Evolutionary conservation across 2,113 vertebrate genomes (phyloP), one percentile per base, ranked within the genome.

Genomic region (Boleophthalmus pectinirostris): DNA sequence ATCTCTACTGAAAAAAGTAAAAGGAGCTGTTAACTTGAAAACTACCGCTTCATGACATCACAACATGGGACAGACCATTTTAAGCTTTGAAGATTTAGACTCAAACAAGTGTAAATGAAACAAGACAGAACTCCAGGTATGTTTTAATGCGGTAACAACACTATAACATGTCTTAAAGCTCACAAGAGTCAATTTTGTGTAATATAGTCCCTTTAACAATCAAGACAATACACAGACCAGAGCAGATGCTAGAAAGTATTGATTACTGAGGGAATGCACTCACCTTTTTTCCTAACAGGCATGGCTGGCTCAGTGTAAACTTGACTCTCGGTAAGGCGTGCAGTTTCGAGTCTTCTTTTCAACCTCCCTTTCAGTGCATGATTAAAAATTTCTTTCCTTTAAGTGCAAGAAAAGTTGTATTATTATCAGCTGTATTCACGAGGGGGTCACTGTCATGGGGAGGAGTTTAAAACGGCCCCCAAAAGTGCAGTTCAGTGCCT

Each of bases 261-360:
- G 0, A 49, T 68, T 45, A 81, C 70, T 7, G 18, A 47, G 49
- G 24, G 33, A 3, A 69, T 49, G 66, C 24, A 81, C 93, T 94
- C 85, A 94, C 93, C 93, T 92, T 87, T 90, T 85, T 88, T 94
- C 68, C 89, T 92, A 73, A 93, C 86, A 79, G 90, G 90, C 92
- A 93, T 93, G 70, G 68, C 69, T 79, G 71, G 80, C 73, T 72
- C 56, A 1, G 29, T 77, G 73, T 77, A 75, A 78, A 75, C 70
- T 25, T 74, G 54, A 74, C 68, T 72, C 58, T 57, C 0, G 1
- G 23, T 69, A 23, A 64, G 66, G 65, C 64, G 73, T 76, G 64
- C 68, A 66, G 68, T 35, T 61, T 35, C 16, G 69, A 54, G 60
- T 58, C 66, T 69, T 66, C 38, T 66, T 66, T 24, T 66, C 12